These are phyloP conservation scores for Chlamydotis undulata DNA, from an alignment of 2,113 vertebrate genomes.

Conservation along the genomic window DNA sequence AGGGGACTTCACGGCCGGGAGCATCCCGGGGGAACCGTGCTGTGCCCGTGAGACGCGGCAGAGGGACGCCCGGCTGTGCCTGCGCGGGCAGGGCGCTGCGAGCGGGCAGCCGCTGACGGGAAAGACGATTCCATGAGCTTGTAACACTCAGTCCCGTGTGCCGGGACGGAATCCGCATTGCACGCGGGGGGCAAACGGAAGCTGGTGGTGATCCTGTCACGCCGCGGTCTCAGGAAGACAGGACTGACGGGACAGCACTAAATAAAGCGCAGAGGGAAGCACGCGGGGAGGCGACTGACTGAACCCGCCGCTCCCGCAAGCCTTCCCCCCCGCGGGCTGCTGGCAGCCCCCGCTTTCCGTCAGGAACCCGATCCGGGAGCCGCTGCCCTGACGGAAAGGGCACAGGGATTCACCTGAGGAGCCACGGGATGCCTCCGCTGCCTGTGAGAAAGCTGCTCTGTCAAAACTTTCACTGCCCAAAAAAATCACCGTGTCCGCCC, in stretches of 20 bases:
- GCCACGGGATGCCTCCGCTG: not conserved
- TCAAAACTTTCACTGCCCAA: not conserved
- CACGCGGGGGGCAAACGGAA: not conserved
- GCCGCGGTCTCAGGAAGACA: not conserved
- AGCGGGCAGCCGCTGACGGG: not conserved
- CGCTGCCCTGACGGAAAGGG: not conserved
- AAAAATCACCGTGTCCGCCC: rapidly evolving
- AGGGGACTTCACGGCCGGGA: not conserved
- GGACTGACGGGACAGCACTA: not conserved
- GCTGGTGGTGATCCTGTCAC: not conserved
- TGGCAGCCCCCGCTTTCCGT: rapidly evolving
- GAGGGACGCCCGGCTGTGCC: not conserved
- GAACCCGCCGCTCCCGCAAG: not conserved
- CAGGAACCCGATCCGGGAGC: not conserved
- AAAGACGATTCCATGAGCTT: not conserved
- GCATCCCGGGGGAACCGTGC: not conserved
- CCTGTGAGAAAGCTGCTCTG: not conserved
- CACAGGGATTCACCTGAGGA: not conserved
- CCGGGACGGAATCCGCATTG: not conserved
- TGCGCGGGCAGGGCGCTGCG: not conserved
- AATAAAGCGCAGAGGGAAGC: slow-evolving; percentile 20
- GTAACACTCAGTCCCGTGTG: not conserved
- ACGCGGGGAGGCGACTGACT: rapidly evolving
- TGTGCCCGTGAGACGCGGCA: not conserved
- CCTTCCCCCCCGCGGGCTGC: not conserved